Evolutionary conservation across 2,888 invertebrate genomes (phyloP).

Genomic region (Pollenia labialis): DNA sequence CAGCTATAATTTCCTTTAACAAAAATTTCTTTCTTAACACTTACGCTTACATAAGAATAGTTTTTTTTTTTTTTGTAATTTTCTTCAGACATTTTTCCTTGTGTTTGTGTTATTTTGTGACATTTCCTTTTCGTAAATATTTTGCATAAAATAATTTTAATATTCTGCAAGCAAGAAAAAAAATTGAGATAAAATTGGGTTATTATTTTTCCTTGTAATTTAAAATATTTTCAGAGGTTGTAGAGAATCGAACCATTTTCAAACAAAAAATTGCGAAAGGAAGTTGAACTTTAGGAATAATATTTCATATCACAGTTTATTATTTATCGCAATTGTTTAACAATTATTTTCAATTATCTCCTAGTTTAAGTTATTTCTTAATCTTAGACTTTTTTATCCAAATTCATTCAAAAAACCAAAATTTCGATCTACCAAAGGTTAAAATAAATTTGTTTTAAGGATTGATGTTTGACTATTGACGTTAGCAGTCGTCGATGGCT

Average conservation of each 20-base stretch:
- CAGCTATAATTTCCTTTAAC: slow-evolving; percentile 47
- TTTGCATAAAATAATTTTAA: slow-evolving; percentile 60
- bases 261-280: too few species aligned
- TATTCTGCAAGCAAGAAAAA: slow-evolving; percentile 29
- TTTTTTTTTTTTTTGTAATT: not conserved
- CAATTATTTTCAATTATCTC: too few species aligned
- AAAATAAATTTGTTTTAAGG: too few species aligned
- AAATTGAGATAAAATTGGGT: slow-evolving; percentile 48
- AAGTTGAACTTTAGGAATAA: too few species aligned
- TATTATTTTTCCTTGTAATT: slow-evolving; percentile 11
- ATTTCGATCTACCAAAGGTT: too few species aligned
- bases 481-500: too few species aligned
- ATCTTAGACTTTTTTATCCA: too few species aligned
- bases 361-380: too few species aligned
- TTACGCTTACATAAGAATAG: slow-evolving; percentile 5
- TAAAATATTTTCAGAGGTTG: not conserved
- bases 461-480: too few species aligned
- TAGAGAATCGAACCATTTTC: not conserved
- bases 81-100: slow-evolving; percentile 43
- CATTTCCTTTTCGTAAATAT: slow-evolving; percentile 34
- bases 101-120: slow-evolving; percentile 3
- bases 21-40: slow-evolving; percentile 36
- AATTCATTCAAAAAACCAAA: too few species aligned
- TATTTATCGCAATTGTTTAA: too few species aligned
- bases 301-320: too few species aligned